phyloP scores from a whole-genome alignment of 1,140 invertebrate species.

The Prorops nasuta region DNA sequence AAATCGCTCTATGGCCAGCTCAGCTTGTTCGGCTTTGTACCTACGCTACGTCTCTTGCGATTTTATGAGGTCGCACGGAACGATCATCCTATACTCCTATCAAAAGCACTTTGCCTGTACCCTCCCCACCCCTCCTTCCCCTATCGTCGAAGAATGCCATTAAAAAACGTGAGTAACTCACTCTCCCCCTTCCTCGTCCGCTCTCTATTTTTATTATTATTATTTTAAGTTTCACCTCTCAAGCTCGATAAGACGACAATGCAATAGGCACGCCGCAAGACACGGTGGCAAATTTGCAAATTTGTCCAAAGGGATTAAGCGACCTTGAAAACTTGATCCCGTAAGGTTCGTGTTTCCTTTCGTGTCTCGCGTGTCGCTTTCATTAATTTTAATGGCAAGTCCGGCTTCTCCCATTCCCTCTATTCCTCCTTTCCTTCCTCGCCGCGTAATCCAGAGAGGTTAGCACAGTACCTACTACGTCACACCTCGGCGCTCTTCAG shows the following conservation, averaged over 20 bases:
- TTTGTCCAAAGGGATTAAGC: background rate
- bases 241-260: slow-evolving; percentile 5
- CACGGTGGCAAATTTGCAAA: slow-evolving; percentile 13
- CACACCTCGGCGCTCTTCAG: too few species aligned
- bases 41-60: slow-evolving; percentile 11
- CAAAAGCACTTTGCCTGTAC: too few species aligned
- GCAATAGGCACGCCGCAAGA: background rate
- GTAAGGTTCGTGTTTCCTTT: slow-evolving; percentile 20
- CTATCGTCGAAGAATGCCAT: too few species aligned
- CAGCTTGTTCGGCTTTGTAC: slow-evolving; percentile 13
- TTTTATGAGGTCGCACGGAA: slow-evolving; percentile 16
- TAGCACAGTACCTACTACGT: too few species aligned
- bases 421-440: slow-evolving; percentile 20
- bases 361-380: slow-evolving; percentile 20
- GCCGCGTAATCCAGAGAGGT: slow-evolving; percentile 22
- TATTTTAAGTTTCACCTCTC: too few species aligned
- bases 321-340: slow-evolving; percentile 9
- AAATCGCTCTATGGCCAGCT: slow-evolving; percentile 26
- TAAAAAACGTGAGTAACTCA: background rate
- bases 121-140: too few species aligned
- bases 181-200: background rate
- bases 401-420: slow-evolving; percentile 11
- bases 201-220: background rate
- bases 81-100: too few species aligned
- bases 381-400: slow-evolving; percentile 23